phyloP scores from a whole-genome alignment of 1,140 invertebrate species.

The Scaptodrosophila lebanonensis region DNA sequence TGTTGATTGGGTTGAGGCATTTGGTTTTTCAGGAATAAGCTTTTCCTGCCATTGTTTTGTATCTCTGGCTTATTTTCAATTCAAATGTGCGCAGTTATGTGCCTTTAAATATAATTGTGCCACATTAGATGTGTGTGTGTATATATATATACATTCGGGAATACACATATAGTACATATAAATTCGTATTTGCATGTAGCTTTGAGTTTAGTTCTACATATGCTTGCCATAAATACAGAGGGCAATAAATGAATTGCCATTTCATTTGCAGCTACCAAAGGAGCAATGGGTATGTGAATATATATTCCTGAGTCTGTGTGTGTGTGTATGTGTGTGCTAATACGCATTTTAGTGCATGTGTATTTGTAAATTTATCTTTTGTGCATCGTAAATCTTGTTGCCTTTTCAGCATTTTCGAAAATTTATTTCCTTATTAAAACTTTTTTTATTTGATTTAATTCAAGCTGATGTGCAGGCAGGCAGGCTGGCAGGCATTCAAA shows the following conservation, averaged over 20 bases:
- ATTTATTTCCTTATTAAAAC: conserved; percentile 73
- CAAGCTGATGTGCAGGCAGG: conserved; percentile 28
- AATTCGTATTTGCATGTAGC: not conserved
- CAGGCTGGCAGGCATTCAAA: too few species aligned
- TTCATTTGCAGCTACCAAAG: conserved; percentile 52
- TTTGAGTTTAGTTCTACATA: too few species aligned
- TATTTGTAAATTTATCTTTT: conserved; percentile 63
- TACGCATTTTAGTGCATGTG: conserved; percentile 42
- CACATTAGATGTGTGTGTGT: conserved; percentile 51
- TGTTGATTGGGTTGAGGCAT: conserved; percentile 20
- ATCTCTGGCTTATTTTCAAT: conserved; percentile 39
- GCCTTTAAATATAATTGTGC: conserved; percentile 66
- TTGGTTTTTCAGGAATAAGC: conserved; percentile 27
- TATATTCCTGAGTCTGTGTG: conserved; percentile 4
- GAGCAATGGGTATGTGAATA: not conserved
- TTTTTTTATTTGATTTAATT: conserved; percentile 62
- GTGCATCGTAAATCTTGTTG: conserved; percentile 70
- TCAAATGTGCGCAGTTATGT: conserved; percentile 42
- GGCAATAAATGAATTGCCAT: conserved; percentile 66
- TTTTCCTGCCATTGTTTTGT: conserved; percentile 16
- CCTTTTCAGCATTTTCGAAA: conserved; percentile 64
- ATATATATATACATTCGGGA: conserved; percentile 36
- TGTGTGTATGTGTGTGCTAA: conserved; percentile 35
- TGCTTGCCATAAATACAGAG: conserved; percentile 59
- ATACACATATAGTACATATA: not conserved